Percentiles rank a stretch among this genome's conserved stretches.
These are phyloP conservation scores for Cardiocondyla obscurior DNA, from an alignment of 1,140 invertebrate genomes.

Conservation along the genomic window DNA sequence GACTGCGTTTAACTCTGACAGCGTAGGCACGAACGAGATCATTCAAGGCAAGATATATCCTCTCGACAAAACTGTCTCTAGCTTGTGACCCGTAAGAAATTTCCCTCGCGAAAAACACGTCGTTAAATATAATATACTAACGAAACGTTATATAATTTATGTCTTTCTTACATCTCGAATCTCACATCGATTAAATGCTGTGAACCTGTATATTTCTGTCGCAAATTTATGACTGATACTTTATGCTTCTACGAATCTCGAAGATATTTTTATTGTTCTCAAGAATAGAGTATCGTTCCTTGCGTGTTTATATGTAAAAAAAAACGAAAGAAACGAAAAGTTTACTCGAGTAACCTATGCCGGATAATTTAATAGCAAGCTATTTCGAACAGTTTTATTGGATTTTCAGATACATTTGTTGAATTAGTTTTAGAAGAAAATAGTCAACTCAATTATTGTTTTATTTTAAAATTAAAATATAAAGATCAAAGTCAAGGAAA, in stretches of 20 bases:
- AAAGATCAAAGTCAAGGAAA: background rate
- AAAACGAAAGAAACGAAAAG: background rate
- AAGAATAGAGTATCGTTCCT: background rate
- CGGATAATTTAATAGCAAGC: background rate
- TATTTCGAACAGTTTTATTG: background rate
- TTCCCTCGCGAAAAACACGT: background rate
- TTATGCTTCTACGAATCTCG: background rate
- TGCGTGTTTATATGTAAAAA: background rate
- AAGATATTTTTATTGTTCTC: background rate
- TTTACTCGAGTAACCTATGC: background rate
- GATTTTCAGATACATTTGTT: background rate
- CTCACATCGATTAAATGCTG: background rate
- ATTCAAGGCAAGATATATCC: conserved; percentile 28
- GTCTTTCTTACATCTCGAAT: background rate
- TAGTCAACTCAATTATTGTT: too few species aligned
- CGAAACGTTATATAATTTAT: conserved; percentile 39
- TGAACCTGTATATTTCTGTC: background rate
- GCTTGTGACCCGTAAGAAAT: background rate
- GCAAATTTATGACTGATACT: background rate
- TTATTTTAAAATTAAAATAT: too few species aligned
- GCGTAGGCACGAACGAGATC: background rate
- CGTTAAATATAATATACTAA: conserved; percentile 3
- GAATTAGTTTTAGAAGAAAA: background rate
- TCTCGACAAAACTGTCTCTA: background rate
- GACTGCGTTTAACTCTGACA: background rate